Evolutionary conservation across 2,797 vertebrate species (phyloP).

Genomic region (Centropyge bicolor): DNA sequence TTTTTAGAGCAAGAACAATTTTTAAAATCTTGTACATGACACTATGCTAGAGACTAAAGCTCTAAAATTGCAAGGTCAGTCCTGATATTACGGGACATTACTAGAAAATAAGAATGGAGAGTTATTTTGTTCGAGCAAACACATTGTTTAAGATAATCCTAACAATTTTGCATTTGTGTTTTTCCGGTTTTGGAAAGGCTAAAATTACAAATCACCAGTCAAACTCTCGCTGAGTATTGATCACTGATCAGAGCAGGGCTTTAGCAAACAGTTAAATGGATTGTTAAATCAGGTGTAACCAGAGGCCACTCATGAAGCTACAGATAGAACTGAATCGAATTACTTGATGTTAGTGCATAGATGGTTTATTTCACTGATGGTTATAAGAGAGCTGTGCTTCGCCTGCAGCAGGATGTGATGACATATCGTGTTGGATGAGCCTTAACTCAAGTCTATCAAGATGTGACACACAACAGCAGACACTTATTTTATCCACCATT

Average conservation of each 20-base stretch:
- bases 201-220: not conserved
- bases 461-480: slow-evolving; percentile 11
- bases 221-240: not conserved
- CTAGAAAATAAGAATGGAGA: no score
- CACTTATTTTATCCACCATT: not conserved
- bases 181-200: not conserved
- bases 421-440: not conserved
- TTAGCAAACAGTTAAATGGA: not conserved
- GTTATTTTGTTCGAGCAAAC: no score
- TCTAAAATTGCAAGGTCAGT: no score
- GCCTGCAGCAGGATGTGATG: slow-evolving; percentile 27
- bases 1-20: no score
- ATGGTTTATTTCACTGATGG: slow-evolving; percentile 4
- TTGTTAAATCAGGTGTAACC: slow-evolving; percentile 21
- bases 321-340: slow-evolving; percentile 13
- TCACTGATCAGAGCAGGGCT: not conserved
- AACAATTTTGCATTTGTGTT: no score
- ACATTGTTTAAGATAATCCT: no score
- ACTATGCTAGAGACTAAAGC: no score
- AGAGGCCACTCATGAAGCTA: not conserved
- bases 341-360: slow-evolving; percentile 21
- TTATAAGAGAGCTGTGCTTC: slow-evolving; percentile 5
- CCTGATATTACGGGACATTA: no score
- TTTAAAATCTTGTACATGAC: no score
- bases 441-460: not conserved